Evolutionary conservation across 2,888 invertebrate genomes (phyloP), one percentile per base, ranked within the genome.

Genomic region (Phrixothrix hirtus): DNA sequence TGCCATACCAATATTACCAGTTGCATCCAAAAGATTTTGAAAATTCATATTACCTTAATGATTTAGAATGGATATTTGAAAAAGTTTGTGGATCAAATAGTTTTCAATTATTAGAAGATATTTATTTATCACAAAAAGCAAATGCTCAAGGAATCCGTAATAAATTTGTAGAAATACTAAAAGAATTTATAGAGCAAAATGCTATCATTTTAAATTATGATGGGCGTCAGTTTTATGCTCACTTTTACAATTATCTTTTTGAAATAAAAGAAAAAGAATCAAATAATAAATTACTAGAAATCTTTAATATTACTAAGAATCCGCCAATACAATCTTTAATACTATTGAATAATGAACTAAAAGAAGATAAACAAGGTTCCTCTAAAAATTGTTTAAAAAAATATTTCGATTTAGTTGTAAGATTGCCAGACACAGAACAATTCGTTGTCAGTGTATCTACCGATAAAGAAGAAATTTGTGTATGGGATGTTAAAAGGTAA

Each of bases 151-250:
- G 72, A 57, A 71, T 75, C 48, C 58, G 53, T 26, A 65, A 67
- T 62, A 59, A 64, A 61, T 75, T 67, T 77, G 81, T 86, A 27
- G 78, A 78, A 39, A 74, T 85, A 37, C 72, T 90, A 2, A 83
- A 84, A 65, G 83, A 87, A 58, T 83, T 89, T 53, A 79, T 93
- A 51, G 86, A 87, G 73, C 79, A 82, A 0, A 84, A 88, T 63
- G 83, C 87, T 2, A 82, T 82, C 65, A 86, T 89, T 10, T 76
- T 94, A 43, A 86, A 85, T 65, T 88, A 89, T 63, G 92, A 93
- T 71, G 89, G 90, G 21, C 80, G 86, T 65, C 93, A 94, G 74
- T 85, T 93, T 65, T 89, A 87, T 64, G 85, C 91, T 1, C 83
- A 92, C 57, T 75, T 87, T 56, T 81, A 77, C 67, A 76, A 72